phyloP scores from a whole-genome alignment of 2,797 vertebrate species.

The Malurus leucopterus region DNA sequence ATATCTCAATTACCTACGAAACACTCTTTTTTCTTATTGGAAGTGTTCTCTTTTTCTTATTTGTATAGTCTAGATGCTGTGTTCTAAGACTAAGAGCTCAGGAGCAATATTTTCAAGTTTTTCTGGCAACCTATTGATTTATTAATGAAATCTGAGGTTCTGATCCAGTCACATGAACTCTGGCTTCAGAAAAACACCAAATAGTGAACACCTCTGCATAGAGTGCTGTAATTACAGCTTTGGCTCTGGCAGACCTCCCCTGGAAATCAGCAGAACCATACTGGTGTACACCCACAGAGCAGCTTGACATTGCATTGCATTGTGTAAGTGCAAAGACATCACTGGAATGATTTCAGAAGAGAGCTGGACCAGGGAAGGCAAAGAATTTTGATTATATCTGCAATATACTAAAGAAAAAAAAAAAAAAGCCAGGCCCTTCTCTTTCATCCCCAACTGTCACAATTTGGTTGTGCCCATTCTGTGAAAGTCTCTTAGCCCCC shows the following conservation, averaged over 20 bases:
- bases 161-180: background rate
- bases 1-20: background rate
- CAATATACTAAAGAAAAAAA: background rate
- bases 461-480: background rate
- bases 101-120: background rate
- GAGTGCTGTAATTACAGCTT: background rate
- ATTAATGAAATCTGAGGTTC: background rate
- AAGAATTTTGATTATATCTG: background rate
- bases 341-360: background rate
- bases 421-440: background rate
- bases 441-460: background rate
- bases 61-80: background rate
- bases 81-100: background rate
- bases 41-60: background rate
- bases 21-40: background rate
- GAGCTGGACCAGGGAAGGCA: background rate
- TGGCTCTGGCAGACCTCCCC: background rate
- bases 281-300: background rate
- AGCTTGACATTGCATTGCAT: background rate
- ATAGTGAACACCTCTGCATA: background rate
- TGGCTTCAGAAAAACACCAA: background rate
- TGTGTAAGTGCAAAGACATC: background rate
- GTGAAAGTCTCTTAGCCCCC: background rate
- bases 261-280: background rate
- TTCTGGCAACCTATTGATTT: background rate